Conservation (phyloP, 2,113 vertebrate species). For the Pachycephala philippinensis region DNA sequence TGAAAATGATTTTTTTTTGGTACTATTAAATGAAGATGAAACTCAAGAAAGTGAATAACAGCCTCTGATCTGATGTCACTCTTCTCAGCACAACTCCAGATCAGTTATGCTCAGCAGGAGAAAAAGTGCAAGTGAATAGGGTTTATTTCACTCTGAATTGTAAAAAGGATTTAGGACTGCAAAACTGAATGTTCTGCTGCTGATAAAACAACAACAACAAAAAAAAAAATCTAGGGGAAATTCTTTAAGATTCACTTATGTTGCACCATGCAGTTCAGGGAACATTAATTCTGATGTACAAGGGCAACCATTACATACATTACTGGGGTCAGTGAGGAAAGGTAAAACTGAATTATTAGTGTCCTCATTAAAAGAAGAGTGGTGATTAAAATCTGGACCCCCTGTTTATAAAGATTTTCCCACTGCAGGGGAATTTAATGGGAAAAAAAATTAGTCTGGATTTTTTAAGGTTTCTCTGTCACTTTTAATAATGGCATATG, state of each 20-base stretch:
- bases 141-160: background rate
- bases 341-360: background rate
- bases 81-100: background rate
- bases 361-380: background rate
- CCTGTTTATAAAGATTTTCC: background rate
- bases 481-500: background rate
- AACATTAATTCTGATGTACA: background rate
- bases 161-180: background rate
- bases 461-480: background rate
- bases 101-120: background rate
- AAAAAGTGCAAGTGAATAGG: background rate
- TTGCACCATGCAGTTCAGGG: background rate
- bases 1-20: background rate
- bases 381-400: background rate
- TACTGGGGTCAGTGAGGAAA: background rate
- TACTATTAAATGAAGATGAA: background rate
- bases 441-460: background rate
- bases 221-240: background rate
- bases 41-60: background rate
- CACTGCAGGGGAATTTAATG: background rate
- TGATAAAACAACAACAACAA: background rate
- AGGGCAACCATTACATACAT: fast-evolving
- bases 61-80: background rate
- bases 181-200: background rate
- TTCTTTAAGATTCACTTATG: background rate